These are phyloP conservation scores for Phymatocera aterrima DNA, from an alignment of 2,888 invertebrate species.

Conservation along the genomic window DNA sequence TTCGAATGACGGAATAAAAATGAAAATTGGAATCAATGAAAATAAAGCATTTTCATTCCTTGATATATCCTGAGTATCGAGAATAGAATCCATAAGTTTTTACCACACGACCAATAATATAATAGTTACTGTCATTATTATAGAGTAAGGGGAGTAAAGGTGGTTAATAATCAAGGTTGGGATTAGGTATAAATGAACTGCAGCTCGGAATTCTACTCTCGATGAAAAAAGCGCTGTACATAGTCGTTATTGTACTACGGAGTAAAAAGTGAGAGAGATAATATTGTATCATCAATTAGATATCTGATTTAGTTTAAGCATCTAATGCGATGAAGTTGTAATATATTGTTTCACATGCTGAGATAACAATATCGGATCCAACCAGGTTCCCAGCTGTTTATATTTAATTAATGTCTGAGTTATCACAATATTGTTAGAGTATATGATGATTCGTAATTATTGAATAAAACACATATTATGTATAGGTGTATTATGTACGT, in stretches of 20 bases:
- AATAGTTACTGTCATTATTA: constrained; percentile 8
- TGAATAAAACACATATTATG: neutral
- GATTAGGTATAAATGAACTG: neutral
- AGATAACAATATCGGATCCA: neutral
- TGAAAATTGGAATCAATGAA: neutral
- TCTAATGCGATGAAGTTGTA: no score
- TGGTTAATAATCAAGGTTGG: neutral
- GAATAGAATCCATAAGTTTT: constrained; percentile 29
- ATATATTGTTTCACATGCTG: neutral
- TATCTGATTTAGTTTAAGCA: no score
- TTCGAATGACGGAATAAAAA: no score
- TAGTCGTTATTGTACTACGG: no score
- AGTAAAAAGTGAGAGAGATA: no score
- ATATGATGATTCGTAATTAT: neutral
- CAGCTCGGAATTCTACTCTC: no score
- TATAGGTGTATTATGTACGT: neutral
- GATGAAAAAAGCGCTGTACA: no score
- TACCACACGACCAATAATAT: constrained; percentile 35
- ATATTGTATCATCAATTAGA: no score
- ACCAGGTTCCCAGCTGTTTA: neutral
- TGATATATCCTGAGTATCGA: neutral
- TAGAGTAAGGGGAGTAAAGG: neutral
- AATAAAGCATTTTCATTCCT: neutral
- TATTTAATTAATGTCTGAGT: constrained; percentile 13
- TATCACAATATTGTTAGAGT: neutral